Percentiles rank a stretch among this genome's conserved stretches.
Conservation (phyloP, 2,888 invertebrate species). For the Ennomos erosarius region DNA sequence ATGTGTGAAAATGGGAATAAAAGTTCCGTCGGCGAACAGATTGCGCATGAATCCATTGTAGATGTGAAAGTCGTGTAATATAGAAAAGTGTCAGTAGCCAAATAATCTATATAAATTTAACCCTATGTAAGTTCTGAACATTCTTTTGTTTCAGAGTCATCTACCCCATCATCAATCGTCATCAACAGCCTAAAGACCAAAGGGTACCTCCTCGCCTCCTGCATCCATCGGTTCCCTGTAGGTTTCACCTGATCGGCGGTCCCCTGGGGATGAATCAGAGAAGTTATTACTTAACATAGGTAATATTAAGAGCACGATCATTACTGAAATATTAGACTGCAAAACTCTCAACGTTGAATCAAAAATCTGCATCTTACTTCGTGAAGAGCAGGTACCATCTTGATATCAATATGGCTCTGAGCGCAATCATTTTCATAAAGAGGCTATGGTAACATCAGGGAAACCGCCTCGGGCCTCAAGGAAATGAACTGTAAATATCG, state of each 20-base stretch:
- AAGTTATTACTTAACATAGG: no score
- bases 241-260: no score
- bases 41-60: slow-evolving; percentile 16
- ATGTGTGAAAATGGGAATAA: slow-evolving; percentile 13
- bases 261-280: no score
- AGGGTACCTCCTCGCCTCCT: no score
- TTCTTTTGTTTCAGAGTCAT: no score
- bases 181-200: no score
- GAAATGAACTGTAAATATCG: slow-evolving; percentile 46
- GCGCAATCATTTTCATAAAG: slow-evolving; percentile 33
- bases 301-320: no score
- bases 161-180: no score
- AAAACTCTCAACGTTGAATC: background rate
- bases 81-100: slow-evolving; percentile 2
- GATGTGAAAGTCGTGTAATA: slow-evolving; percentile 11
- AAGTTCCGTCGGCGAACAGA: slow-evolving; percentile 15
- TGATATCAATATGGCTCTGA: slow-evolving; percentile 21
- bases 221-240: no score
- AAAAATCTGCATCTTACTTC: slow-evolving; percentile 13
- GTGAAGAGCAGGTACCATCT: slow-evolving; percentile 18
- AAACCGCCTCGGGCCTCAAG: slow-evolving; percentile 23
- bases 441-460: slow-evolving; percentile 23
- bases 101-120: slow-evolving; percentile 2
- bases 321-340: no score
- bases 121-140: background rate